Base-by-base conservation (phyloP, 2,113 vertebrate species). In the Choloepus hoffmanni region DNA sequence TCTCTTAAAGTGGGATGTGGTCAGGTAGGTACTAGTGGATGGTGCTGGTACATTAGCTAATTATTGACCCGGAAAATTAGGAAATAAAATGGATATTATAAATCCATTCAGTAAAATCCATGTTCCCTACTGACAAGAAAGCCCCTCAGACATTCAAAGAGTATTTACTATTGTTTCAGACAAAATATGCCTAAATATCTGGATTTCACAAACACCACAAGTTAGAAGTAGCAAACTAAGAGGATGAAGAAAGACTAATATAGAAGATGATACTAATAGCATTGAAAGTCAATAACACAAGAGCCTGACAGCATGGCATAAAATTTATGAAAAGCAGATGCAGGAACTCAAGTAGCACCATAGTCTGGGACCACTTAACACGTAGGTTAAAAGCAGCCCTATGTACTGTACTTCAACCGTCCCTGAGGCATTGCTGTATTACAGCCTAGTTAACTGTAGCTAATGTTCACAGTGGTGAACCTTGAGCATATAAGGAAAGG, bases 301-400 rank as follows among this genome's bases (percentile, higher is more conserved):
- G 85, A 74, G 45, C 62, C 83, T 53, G 91, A 79, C 62, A 58
- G 85, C 72, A 26, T 74, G 95, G 91, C 93, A 96, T 96, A 83
- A 96, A 97, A 96, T 95, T 96, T 65, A 83, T 97, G 96, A 85
- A 78, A 60, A 92, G 85, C 72, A 96, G 95, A 94, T 94, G 79
- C 62, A 55, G 53, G 95, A 91, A 55, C 96, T 89, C 94, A 89
- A 88, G 60, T 63, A 92, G 93, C 96, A 53, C n/a, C 14, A 76
- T 14, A 70, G 91, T 62, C 91, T 67, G 94, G 93, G 96, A 78
- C 67, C 67, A 83, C 92, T 97, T 92, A 73, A 58, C 94, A 89
- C 83, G 90, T 83, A 78, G 95, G 96, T 94, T 97, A 96, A 92
- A 96, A 96, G 86, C 89, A 83, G 73, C 89, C 63, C 6, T 77